phyloP scores from a whole-genome alignment of 37 sponge, comb jelly and placozoan genomes.

The Chondrilla cf. caribensis region DNA sequence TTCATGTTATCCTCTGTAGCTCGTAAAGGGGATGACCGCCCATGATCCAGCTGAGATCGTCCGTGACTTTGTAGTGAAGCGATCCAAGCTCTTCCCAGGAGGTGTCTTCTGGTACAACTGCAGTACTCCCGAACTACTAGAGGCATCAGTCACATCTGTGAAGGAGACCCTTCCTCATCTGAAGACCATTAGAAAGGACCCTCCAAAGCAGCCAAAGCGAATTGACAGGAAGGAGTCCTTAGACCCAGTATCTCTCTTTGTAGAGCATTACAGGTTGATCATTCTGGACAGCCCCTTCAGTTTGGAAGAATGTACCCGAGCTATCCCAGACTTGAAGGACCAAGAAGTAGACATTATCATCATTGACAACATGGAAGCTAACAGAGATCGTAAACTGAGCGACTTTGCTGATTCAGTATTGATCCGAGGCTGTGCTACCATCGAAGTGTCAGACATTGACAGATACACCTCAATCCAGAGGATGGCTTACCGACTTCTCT shows the following conservation, averaged over 20 bases:
- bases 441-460: neutral
- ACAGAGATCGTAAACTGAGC: neutral
- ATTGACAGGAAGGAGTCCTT: no score
- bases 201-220: neutral
- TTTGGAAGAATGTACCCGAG: neutral
- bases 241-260: neutral
- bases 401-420: neutral
- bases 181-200: neutral
- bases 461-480: constrained; percentile 1
- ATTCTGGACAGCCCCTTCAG: constrained; percentile 19
- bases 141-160: constrained; percentile 21
- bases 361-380: neutral
- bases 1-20: neutral
- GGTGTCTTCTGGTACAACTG: constrained; percentile 48
- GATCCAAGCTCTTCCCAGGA: constrained; percentile 29
- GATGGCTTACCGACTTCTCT: constrained; percentile 8
- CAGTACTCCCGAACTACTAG: constrained; percentile 20
- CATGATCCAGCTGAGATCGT: constrained; percentile 34
- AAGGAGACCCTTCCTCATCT: neutral
- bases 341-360: constrained; percentile 26
- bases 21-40: neutral
- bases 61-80: constrained; percentile 37
- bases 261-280: neutral
- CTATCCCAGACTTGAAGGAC: constrained; percentile 9
- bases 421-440: neutral